Evolutionary conservation across 2,797 vertebrate genomes (phyloP).

Genomic region (Neosilurus mollespiculum): DNA sequence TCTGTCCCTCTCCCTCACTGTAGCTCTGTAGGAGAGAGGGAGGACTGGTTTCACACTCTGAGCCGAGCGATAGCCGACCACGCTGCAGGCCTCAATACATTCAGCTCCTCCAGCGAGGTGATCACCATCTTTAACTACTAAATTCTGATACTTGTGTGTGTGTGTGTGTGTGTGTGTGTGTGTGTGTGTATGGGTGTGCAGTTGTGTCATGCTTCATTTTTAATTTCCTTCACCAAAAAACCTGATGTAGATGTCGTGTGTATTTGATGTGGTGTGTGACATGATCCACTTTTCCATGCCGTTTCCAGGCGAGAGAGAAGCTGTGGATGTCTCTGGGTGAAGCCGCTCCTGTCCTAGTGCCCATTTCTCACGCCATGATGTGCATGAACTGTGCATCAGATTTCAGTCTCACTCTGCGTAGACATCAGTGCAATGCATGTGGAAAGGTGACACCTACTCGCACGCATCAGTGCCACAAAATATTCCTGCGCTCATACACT

Average conservation of each 20-base stretch:
- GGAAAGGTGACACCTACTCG: constrained; percentile 81
- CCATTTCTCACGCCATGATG: constrained; percentile 91
- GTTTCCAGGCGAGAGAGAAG: constrained; percentile 84
- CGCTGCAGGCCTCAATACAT: constrained; percentile 76
- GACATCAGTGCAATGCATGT: constrained; percentile 94
- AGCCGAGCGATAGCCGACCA: constrained; percentile 83
- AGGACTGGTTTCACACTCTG: constrained; percentile 93
- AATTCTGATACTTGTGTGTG: background rate
- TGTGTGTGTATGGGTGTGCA: background rate
- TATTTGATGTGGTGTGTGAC: background rate
- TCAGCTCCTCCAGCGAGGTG: constrained; percentile 76
- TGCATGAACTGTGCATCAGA: constrained; percentile 97
- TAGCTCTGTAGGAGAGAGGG: constrained; percentile 90
- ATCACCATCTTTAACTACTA: background rate
- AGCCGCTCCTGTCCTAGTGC: constrained; percentile 87
- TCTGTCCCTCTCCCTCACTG: constrained; percentile 32
- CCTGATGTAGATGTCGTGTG: background rate
- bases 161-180: background rate
- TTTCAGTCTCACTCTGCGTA: constrained; percentile 90
- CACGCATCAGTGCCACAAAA: background rate
- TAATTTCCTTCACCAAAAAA: no score
- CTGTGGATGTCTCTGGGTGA: constrained; percentile 89
- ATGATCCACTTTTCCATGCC: background rate
- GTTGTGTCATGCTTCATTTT: background rate
- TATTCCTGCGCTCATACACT: background rate